phyloP scores from a whole-genome alignment of 2,888 invertebrate genomes.

The Synergus itoensis region DNA sequence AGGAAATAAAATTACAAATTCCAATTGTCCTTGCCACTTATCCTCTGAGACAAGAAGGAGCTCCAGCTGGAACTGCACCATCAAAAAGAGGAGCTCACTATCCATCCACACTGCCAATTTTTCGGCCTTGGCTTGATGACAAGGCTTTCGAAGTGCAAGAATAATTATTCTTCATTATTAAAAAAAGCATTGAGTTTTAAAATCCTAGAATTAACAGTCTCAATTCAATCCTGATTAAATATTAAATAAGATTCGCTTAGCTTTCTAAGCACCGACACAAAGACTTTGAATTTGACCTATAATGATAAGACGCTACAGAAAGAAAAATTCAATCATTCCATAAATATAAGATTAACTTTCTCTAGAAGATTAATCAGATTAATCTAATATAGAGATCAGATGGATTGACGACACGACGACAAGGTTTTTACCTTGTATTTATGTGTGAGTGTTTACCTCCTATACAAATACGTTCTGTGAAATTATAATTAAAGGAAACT shows the following conservation, averaged over 20 bases:
- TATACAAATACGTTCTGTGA: neutral
- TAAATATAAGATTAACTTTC: neutral
- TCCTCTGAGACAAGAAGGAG: slow-evolving; percentile 86
- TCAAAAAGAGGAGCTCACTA: slow-evolving; percentile 93
- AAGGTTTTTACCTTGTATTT: slow-evolving; percentile 76
- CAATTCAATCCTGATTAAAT: neutral
- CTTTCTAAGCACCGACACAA: neutral
- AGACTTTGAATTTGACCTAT: neutral
- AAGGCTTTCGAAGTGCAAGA: slow-evolving; percentile 79
- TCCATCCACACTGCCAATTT: slow-evolving; percentile 94
- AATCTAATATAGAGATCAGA: neutral
- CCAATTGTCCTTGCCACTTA: slow-evolving; percentile 96
- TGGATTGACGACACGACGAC: slow-evolving; percentile 85
- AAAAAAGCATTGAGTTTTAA: neutral
- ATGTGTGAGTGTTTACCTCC: slow-evolving; percentile 11
- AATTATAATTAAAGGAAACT: slow-evolving; percentile 9
- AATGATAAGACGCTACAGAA: neutral
- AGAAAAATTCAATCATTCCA: neutral
- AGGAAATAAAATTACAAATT: slow-evolving; percentile 93
- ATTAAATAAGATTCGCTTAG: neutral
- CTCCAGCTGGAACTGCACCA: slow-evolving; percentile 82
- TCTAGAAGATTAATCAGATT: neutral
- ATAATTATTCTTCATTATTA: slow-evolving; percentile 53
- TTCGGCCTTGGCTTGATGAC: slow-evolving; percentile 93
- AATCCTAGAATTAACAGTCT: neutral